Evolutionary conservation across 2,113 vertebrate species (phyloP).

Genomic region (Psophia crepitans): DNA sequence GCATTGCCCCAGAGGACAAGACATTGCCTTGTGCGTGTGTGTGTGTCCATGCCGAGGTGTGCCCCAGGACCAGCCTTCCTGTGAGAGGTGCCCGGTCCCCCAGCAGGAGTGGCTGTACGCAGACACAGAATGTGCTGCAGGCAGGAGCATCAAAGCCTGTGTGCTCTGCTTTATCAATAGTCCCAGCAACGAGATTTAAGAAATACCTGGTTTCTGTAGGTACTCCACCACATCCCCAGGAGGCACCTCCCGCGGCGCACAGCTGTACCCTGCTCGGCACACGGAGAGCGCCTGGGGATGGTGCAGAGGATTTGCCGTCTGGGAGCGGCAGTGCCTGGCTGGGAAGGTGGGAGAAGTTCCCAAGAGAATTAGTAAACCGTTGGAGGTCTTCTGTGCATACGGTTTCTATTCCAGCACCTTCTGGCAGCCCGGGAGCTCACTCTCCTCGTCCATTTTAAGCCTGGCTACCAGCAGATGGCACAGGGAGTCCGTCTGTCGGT

Average conservation of each 20-base stretch:
- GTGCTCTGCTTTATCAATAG: not conserved
- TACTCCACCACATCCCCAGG: not conserved
- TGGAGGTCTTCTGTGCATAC: not conserved
- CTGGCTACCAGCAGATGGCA: not conserved
- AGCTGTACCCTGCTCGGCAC: accelerated
- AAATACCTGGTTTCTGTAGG: not conserved
- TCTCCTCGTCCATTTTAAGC: accelerated
- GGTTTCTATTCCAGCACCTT: not conserved
- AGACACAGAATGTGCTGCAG: not conserved
- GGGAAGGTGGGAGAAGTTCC: not conserved
- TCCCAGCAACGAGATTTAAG: not conserved
- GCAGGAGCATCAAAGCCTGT: not conserved
- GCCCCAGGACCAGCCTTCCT: not conserved
- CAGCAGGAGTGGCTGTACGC: not conserved
- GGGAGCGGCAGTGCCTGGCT: not conserved
- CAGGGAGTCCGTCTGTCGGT: not conserved
- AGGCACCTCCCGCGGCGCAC: accelerated
- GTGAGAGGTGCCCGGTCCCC: not conserved
- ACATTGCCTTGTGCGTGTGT: too few relatives aligned
- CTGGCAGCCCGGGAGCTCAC: not conserved
- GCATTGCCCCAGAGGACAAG: too few relatives aligned
- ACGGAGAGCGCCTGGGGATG: too few relatives aligned
- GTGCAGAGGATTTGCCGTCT: not conserved
- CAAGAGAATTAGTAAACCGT: not conserved
- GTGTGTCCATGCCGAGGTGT: too few relatives aligned